Percentiles rank a stretch among this genome's conserved stretches.
Evolutionary conservation across 2,797 vertebrate species (phyloP).

Genomic region (Podargus strigoides): DNA sequence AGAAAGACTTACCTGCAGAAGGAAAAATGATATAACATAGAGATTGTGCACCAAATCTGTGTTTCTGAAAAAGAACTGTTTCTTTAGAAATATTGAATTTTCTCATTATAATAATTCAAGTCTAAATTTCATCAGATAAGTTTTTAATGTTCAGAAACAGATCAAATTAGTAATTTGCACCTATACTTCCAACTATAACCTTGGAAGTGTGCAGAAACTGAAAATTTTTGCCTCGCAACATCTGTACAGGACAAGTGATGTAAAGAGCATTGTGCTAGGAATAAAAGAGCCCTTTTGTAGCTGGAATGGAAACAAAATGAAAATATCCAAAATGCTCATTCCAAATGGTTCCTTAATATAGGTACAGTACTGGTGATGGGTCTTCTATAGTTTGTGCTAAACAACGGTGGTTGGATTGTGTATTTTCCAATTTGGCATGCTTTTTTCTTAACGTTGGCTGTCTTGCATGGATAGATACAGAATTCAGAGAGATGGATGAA

Average conservation of each 20-base stretch:
- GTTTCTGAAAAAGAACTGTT: not conserved
- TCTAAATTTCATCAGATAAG: not conserved
- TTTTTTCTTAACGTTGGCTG: slow-evolving; percentile 53
- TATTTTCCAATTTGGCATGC: slow-evolving; percentile 71
- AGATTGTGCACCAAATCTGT: not conserved
- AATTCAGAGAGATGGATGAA: slow-evolving; percentile 23
- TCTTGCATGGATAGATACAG: slow-evolving; percentile 68
- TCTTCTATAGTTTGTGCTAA: slow-evolving; percentile 52
- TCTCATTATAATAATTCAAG: not conserved
- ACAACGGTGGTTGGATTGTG: slow-evolving; percentile 63
- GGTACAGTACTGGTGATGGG: slow-evolving; percentile 68
- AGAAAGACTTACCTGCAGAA: not conserved
- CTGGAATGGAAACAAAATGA: not conserved
- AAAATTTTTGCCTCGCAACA: not conserved
- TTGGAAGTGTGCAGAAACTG: not conserved
- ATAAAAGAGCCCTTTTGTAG: not conserved
- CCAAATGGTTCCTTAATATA: slow-evolving; percentile 73
- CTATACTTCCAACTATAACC: not conserved
- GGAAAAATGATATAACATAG: not conserved
- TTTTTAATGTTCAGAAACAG: not conserved
- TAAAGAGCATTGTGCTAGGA: not conserved
- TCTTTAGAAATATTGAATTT: not conserved
- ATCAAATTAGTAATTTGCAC: not conserved
- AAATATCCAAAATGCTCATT: slow-evolving; percentile 68
- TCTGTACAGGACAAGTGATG: not conserved